phyloP scores from a whole-genome alignment of 2,888 invertebrate genomes.

The Pocota personata region DNA sequence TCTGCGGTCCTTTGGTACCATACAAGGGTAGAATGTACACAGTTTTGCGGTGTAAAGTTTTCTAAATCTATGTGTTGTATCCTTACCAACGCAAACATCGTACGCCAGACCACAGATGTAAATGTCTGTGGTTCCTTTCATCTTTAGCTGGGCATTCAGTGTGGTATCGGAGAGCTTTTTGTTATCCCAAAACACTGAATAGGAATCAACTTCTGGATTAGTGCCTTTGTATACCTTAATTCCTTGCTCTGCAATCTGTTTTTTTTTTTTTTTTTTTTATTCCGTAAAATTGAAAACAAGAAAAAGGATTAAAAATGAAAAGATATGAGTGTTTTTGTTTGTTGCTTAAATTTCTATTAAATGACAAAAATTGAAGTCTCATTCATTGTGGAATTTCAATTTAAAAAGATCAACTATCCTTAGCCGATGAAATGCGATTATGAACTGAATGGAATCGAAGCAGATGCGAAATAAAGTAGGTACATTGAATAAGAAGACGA shows the following conservation, averaged over 20 bases:
- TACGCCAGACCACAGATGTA: conserved; percentile 97
- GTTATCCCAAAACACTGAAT: conserved; percentile 99
- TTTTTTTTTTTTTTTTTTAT: no score
- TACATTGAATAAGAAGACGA: background rate
- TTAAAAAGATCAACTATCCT: background rate
- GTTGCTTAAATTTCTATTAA: background rate
- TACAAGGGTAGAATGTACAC: background rate
- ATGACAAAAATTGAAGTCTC: background rate
- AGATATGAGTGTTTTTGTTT: background rate
- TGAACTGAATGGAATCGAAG: conserved; percentile 13
- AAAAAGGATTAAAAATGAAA: background rate
- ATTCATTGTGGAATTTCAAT: background rate
- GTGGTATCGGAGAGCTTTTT: conserved; percentile 94
- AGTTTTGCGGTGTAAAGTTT: conserved; percentile 15
- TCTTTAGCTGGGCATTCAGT: conserved; percentile 90
- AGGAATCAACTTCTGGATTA: conserved; percentile 97
- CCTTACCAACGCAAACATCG: conserved; percentile 95
- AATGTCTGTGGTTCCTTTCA: conserved; percentile 93
- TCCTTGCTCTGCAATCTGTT: conserved; percentile 88
- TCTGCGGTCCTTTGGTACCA: conserved; percentile 15
- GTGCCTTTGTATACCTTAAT: conserved; percentile 95
- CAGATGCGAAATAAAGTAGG: background rate
- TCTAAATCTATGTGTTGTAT: conserved; percentile 27
- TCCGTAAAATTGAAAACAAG: background rate
- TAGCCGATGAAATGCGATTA: conserved; percentile 35